Base-by-base conservation (phyloP, 64 coral and sea anemone genomes). In the Dendrophyllia cribrosa region DNA sequence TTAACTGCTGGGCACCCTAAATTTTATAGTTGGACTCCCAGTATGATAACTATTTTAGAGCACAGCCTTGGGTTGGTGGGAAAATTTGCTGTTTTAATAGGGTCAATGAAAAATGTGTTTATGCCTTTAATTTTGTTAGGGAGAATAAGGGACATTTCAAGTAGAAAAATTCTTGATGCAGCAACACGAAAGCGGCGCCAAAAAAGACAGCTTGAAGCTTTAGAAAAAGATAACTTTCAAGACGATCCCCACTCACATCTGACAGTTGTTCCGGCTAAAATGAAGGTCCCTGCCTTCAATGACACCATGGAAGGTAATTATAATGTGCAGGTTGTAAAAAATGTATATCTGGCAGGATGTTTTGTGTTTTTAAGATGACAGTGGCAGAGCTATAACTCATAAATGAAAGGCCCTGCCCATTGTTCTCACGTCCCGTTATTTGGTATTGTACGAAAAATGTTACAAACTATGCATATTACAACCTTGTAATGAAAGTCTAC, bases 241-340 rank as follows among this genome's bases (percentile, higher is more conserved):
- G 95, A 97, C 26, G 95, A 97, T 60, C 95, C 95, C 25, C 95
- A 97, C 75, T 69, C 91, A 70, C 92, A 97, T 59, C 82, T 97
- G 19, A 97, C 85, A 16, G 89, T 91, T 43, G 70, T 97, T 59
- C 92, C 90, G 21, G 79, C 81, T 19, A 97, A 97, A 80, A 82
- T 82, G 74, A 97, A 88, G 56, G 83, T 97, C 25, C 95, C 95
- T 67, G 95, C 95, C 6, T 97, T 97, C 21, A 94, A 97, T 75
- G 95, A 97, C n/a, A 94, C 95, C n/a, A 97, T 97, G 68, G 95
- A 97, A 74, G 95, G 95, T 97, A 75, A 52, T 51, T 22, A n/a
- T 12, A 17, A 50, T 50, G 19, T 69, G 5, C 8, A 10, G 20
- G 43, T 4, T 50, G 7, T 26, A n/a, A 70, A 9, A 9, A 4